Evolutionary conservation across 2,888 invertebrate species (phyloP).

Genomic region (Aphidoletes aphidimyza): DNA sequence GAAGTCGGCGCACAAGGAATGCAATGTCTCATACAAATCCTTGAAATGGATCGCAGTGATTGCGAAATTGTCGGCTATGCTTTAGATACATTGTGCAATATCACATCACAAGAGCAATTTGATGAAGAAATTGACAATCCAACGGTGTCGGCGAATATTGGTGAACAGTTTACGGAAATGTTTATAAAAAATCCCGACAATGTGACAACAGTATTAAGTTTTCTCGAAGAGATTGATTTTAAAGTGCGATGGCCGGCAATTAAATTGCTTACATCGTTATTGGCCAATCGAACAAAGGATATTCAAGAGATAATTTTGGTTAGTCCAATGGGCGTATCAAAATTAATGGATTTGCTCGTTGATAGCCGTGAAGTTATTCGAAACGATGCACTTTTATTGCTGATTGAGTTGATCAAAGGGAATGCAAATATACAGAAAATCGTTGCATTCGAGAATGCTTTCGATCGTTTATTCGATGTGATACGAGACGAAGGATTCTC

Average conservation of each 20-base stretch:
- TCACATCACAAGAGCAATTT: slow-evolving; percentile 83
- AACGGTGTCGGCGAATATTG: slow-evolving; percentile 76
- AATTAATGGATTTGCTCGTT: slow-evolving; percentile 93
- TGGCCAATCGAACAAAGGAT: slow-evolving; percentile 86
- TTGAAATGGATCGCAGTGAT: slow-evolving; percentile 90
- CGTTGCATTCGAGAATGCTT: slow-evolving; percentile 98
- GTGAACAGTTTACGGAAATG: slow-evolving; percentile 96
- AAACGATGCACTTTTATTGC: slow-evolving; percentile 90
- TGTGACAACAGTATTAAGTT: slow-evolving; percentile 81
- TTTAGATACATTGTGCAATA: slow-evolving; percentile 90
- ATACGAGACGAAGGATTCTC: slow-evolving; percentile 90
- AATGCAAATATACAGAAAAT: slow-evolving; percentile 99
- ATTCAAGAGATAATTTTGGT: slow-evolving; percentile 88
- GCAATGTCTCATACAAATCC: slow-evolving; percentile 80
- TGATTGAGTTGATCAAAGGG: slow-evolving; percentile 89
- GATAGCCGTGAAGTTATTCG: slow-evolving; percentile 95
- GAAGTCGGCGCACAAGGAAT: slow-evolving; percentile 96
- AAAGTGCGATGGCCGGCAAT: slow-evolving; percentile 91
- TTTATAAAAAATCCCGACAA: slow-evolving; percentile 91
- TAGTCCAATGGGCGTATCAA: slow-evolving; percentile 97
- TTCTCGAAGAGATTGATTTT: slow-evolving; percentile 95
- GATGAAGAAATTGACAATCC: slow-evolving; percentile 83
- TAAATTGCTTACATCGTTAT: slow-evolving; percentile 85
- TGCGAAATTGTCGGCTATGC: slow-evolving; percentile 92
- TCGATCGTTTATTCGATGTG: slow-evolving; percentile 93